These are phyloP conservation scores for Typhlichthys subterraneus DNA, from an alignment of 2,797 vertebrate species.

Conservation along the genomic window DNA sequence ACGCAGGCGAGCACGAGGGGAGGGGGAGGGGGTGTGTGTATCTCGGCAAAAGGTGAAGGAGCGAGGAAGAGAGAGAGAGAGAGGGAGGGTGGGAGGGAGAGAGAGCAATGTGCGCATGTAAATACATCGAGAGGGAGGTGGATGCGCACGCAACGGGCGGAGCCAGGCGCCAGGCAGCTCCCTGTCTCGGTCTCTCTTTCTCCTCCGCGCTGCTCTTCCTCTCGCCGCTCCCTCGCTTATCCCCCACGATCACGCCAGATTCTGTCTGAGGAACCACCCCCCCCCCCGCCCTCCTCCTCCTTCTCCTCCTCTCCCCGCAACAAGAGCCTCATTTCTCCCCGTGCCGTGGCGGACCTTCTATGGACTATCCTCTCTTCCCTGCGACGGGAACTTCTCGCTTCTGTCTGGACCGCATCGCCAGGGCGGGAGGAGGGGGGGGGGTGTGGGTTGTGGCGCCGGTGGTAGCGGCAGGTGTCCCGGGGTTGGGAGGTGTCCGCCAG, in stretches of 20 bases:
- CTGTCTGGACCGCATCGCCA: background rate
- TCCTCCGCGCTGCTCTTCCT: constrained; percentile 40
- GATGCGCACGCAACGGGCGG: constrained; percentile 75
- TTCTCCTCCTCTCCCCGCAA: constrained; percentile 4
- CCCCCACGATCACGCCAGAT: constrained; percentile 11
- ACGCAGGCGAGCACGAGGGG: constrained; percentile 60
- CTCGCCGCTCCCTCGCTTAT: constrained; percentile 31
- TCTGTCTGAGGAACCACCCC: constrained; percentile 1
- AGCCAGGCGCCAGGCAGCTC: constrained; percentile 74
- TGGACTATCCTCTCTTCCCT: constrained; percentile 47
- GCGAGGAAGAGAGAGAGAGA: constrained; percentile 49
- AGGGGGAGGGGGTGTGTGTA: constrained; percentile 8
- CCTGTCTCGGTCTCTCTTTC: constrained; percentile 47
- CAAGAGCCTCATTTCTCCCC: background rate
- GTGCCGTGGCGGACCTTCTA: constrained; percentile 12
- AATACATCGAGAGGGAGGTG: constrained; percentile 52
- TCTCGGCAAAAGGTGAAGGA: constrained; percentile 76
- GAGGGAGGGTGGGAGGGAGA: constrained; percentile 23
- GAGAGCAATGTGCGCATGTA: constrained; percentile 51
- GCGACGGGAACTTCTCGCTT: background rate
- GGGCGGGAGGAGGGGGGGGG: background rate
- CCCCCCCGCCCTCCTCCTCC: constrained; percentile 27
- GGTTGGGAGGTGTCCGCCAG: constrained; percentile 27
- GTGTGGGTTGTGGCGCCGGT: constrained; percentile 1
- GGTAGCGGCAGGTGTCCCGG: background rate